phyloP scores from a whole-genome alignment of 2,797 vertebrate genomes.

The Mormyrus proboscirostris region DNA sequence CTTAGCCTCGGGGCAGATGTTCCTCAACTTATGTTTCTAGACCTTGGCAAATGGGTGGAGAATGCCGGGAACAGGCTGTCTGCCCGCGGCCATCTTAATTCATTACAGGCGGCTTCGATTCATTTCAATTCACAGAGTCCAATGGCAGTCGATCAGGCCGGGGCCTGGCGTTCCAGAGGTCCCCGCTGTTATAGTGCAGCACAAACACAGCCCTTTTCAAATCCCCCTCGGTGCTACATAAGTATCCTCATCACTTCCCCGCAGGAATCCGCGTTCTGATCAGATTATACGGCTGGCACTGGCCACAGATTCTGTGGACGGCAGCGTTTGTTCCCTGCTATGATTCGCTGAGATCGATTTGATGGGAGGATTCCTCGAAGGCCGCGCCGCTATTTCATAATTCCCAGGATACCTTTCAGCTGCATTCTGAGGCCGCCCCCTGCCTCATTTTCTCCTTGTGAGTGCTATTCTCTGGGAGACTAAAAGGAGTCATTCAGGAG shows the following conservation, averaged over 20 bases:
- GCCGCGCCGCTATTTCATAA: not conserved
- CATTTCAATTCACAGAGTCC: not conserved
- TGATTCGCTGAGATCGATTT: not conserved
- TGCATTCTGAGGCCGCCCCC: not conserved
- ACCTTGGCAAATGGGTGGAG: not conserved
- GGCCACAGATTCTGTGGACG: not conserved
- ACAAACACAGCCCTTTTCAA: constrained; percentile 1
- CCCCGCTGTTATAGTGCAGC: not conserved
- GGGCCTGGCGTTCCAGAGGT: too few relatives aligned
- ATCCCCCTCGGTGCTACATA: not conserved
- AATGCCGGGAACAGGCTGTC: not conserved
- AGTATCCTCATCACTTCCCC: not conserved
- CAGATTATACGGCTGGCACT: not conserved
- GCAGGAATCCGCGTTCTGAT: not conserved
- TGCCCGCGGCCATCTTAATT: not conserved
- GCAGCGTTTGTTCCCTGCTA: not conserved
- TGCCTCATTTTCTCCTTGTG: not conserved
- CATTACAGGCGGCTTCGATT: not conserved
- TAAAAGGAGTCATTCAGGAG: not conserved
- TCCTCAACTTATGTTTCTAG: not conserved
- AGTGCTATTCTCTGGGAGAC: not conserved
- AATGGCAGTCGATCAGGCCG: not conserved
- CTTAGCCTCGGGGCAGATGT: not conserved
- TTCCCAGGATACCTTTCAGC: not conserved
- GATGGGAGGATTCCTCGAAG: not conserved